Evolutionary conservation across 2,888 invertebrate species (phyloP), one percentile per base, ranked within the genome.

Genomic region (Liodrosophila aerea): DNA sequence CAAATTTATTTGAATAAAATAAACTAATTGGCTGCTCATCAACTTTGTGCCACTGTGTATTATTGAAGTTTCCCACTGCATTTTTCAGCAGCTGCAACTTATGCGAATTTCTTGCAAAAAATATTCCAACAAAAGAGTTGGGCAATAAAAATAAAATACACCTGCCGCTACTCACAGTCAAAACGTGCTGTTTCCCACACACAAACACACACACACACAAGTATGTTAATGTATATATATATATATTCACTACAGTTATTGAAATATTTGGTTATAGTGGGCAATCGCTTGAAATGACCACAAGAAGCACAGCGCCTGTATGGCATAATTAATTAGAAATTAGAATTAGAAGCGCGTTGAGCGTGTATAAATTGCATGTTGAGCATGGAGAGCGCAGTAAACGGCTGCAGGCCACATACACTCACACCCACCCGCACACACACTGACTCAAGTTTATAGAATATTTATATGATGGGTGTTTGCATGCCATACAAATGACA

Each of bases 321-420:
- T 76, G 64, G 88, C 87, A 87, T 88, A 87, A 87, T 87, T 87
- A 88, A 88, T 87, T 82, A 72, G 77, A 83, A 86, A 87, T 86
- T 86, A 87, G 80, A 83, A 73, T 22, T 22, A 22, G 2, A 22
- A 22, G 22, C 22, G 74, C 71, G 69, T 65, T 61, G 62, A 64
- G 72, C 71, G 69, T 71, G 61, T 73, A 69, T 72, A 77, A 87
- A 85, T 83, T 86, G 80, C 82, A 87, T 86, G 52, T 50, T 36
- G 11, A 53, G 51, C 64, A 57, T 13, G 41, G 29, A 15, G 12
- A 49, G 46, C 34, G 7, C 47, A 44, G 22, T 22, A 4, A 22
- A 22, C 22, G 5, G 43, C 50, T 54, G 45, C 52, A 47, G n/a
- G 30, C 31, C 16, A 13, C 13, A 11, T 16, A 36, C 44, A 44